These are phyloP conservation scores for Hirtodrosophila trivittata DNA, from an alignment of 2,888 invertebrate species.

Conservation along the genomic window DNA sequence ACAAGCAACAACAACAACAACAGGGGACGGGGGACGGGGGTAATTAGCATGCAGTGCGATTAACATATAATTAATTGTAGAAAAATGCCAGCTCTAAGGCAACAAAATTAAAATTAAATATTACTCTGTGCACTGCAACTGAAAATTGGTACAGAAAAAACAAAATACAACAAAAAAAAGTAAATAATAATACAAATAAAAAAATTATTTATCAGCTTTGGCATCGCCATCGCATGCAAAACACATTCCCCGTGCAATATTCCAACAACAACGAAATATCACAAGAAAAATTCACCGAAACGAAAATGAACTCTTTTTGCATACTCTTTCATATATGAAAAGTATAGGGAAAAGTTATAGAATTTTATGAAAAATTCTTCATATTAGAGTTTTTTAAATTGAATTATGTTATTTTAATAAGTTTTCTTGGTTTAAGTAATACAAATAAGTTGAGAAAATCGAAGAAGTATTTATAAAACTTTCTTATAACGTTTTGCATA, in stretches of 20 bases:
- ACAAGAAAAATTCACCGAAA: neutral
- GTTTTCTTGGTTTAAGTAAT: too few relatives aligned
- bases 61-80: conserved; percentile 80
- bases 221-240: conserved; percentile 79
- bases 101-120: conserved; percentile 45
- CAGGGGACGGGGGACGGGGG: conserved; percentile 36
- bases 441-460: too few relatives aligned
- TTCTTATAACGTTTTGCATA: too few relatives aligned
- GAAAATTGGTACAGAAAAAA: conserved; percentile 57
- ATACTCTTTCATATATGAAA: too few relatives aligned
- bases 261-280: conserved; percentile 36
- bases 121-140: conserved; percentile 47
- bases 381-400: too few relatives aligned
- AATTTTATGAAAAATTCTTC: too few relatives aligned
- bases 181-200: conserved; percentile 36
- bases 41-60: conserved; percentile 80
- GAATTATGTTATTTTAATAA: too few relatives aligned
- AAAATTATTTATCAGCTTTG: conserved; percentile 60
- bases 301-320: conserved; percentile 27
- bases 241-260: conserved; percentile 58
- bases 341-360: too few relatives aligned
- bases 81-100: conserved; percentile 46
- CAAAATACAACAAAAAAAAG: conserved; percentile 23
- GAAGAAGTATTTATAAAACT: too few relatives aligned
- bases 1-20: conserved; percentile 29